Percentiles rank a stretch among this genome's conserved stretches.
These are phyloP conservation scores for Monochamus alternatus DNA, from an alignment of 2,888 invertebrate species.

Conservation along the genomic window DNA sequence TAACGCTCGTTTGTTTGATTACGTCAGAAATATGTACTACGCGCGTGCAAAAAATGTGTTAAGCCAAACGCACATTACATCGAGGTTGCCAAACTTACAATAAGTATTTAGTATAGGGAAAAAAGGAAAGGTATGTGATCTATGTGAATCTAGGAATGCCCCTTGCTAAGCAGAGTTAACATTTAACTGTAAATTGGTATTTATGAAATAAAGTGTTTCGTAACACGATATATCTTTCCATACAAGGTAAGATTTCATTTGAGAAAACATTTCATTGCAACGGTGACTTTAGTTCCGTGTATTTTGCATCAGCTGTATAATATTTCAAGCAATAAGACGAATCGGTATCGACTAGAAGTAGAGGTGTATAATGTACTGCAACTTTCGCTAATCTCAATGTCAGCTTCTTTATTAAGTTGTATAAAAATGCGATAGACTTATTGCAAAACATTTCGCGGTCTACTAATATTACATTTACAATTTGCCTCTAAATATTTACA, in stretches of 20 bases:
- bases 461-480: constrained; percentile 25
- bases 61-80: too few species aligned
- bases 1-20: too few species aligned
- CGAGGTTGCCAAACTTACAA: too few species aligned
- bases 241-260: neutral
- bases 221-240: too few species aligned
- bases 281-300: neutral
- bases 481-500: constrained; percentile 32
- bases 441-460: constrained; percentile 33
- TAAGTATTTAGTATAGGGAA: too few species aligned
- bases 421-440: constrained; percentile 18
- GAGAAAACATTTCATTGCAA: neutral
- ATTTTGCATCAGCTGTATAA: neutral
- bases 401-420: constrained; percentile 30
- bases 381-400: constrained; percentile 43
- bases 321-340: neutral
- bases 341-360: neutral
- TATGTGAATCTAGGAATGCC: too few species aligned
- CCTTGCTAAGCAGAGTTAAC: too few species aligned
- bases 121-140: too few species aligned
- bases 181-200: too few species aligned
- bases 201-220: too few species aligned
- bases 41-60: too few species aligned
- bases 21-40: too few species aligned
- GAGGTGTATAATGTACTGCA: neutral